Percentiles rank a stretch among this genome's conserved stretches.
These are phyloP conservation scores for Protobothrops mucrosquamatus DNA, from an alignment of 2,113 vertebrate genomes.

Conservation along the genomic window DNA sequence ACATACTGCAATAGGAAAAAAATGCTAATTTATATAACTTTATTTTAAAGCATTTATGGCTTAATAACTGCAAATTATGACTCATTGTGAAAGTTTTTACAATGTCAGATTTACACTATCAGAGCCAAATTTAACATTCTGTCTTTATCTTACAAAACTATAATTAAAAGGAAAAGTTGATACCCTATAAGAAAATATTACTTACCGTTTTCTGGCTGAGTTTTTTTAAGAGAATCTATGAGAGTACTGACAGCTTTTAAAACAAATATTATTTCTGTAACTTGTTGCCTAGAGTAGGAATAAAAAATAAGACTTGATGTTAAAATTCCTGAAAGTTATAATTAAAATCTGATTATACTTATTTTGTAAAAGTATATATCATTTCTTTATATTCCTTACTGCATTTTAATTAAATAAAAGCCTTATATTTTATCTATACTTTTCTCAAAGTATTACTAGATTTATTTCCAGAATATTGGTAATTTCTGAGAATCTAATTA, in stretches of 20 bases:
- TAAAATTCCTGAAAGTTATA: slow-evolving; percentile 10
- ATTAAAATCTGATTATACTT: background rate
- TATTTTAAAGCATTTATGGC: background rate
- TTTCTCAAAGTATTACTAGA: background rate
- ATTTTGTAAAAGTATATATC: background rate
- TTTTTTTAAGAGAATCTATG: slow-evolving; percentile 99
- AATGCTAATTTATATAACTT: background rate
- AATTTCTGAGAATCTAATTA: background rate
- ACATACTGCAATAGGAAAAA: background rate
- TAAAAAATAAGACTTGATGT: slow-evolving; percentile 44
- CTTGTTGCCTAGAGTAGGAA: slow-evolving; percentile 85
- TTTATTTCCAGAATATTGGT: background rate
- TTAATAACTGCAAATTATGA: background rate
- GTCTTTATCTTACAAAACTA: background rate
- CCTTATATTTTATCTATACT: background rate
- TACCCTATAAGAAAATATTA: slow-evolving; percentile 17
- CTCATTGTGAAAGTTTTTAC: background rate
- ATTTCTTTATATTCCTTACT: background rate
- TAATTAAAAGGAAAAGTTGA: background rate
- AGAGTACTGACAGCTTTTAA: slow-evolving; percentile 98
- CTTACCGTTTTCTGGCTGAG: slow-evolving; percentile 97
- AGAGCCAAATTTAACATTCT: background rate
- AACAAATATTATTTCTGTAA: slow-evolving; percentile 99
- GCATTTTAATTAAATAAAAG: background rate
- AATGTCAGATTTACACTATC: background rate